These are phyloP conservation scores for Beroe ovata DNA, from an alignment of 37 sponge, comb jelly and placozoan species.

Conservation along the genomic window DNA sequence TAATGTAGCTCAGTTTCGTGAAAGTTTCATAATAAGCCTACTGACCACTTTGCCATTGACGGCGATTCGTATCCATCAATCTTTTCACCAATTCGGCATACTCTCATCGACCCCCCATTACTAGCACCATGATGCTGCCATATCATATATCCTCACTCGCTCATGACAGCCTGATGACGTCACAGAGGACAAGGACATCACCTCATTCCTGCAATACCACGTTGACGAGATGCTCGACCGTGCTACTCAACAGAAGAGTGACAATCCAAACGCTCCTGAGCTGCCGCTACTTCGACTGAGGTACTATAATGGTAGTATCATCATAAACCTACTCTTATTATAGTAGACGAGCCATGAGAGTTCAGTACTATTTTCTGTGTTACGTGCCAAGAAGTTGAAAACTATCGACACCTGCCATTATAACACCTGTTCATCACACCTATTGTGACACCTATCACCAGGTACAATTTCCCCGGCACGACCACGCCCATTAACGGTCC, in stretches of 20 bases:
- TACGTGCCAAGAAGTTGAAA: no score
- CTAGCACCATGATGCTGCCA: no score
- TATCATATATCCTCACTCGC: no score
- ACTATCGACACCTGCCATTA: no score
- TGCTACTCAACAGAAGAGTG: not conserved
- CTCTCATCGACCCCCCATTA: no score
- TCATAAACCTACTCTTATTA: no score
- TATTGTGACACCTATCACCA: no score
- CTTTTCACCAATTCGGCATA: no score
- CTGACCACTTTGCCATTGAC: not conserved
- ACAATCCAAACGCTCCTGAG: constrained; percentile 37
- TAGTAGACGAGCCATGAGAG: no score
- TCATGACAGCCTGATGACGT: not conserved
- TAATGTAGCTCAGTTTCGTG: not conserved
- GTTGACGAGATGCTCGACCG: constrained; percentile 46
- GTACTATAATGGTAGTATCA: no score
- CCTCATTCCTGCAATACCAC: constrained; percentile 46
- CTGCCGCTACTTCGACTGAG: constrained; percentile 53
- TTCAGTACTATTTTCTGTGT: no score
- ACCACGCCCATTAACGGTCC: constrained; percentile 72
- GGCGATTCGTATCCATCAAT: not conserved
- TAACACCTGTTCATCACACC: no score
- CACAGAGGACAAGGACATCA: not conserved
- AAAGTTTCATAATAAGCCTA: not conserved
- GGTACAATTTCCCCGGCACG: constrained; percentile 85